These are phyloP conservation scores for Phyllopteryx taeniolatus DNA, from an alignment of 2,113 vertebrate species.

Conservation along the genomic window DNA sequence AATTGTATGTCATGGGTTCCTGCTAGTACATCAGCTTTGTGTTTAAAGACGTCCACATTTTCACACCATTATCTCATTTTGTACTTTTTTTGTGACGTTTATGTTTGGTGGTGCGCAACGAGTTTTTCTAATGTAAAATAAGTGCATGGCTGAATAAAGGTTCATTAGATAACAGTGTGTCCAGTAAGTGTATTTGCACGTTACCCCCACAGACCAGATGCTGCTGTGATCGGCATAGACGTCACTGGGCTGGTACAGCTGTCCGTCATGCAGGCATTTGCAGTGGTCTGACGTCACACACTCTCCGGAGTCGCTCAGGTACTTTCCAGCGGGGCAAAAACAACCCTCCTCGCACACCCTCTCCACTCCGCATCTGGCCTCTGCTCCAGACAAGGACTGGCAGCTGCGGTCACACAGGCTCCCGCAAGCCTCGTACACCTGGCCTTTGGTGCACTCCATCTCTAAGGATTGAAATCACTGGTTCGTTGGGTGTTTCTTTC, in stretches of 20 bases:
- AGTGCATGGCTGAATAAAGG: not conserved
- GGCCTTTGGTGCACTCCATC: conserved; percentile 79
- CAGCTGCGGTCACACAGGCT: conserved; percentile 85
- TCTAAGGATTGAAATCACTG: conserved; percentile 62
- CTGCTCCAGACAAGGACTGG: conserved; percentile 80
- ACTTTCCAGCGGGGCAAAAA: conserved; percentile 83
- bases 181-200: not conserved
- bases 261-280: conserved; percentile 87
- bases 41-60: too few species aligned
- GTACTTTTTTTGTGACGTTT: too few species aligned
- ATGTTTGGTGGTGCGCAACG: too few species aligned
- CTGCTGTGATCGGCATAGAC: conserved; percentile 85
- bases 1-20: too few species aligned
- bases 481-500: not conserved
- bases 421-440: conserved; percentile 84
- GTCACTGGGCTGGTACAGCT: conserved; percentile 89
- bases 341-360: conserved; percentile 88
- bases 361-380: conserved; percentile 74
- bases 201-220: conserved; percentile 80
- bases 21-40: too few species aligned
- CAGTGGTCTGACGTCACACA: conserved; percentile 84
- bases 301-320: conserved; percentile 77
- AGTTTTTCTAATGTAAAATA: too few species aligned
- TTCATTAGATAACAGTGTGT: not conserved
- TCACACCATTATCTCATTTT: too few species aligned